Evolutionary conservation across 1,140 invertebrate genomes (phyloP).

Genomic region (Heliconius eleuchia): DNA sequence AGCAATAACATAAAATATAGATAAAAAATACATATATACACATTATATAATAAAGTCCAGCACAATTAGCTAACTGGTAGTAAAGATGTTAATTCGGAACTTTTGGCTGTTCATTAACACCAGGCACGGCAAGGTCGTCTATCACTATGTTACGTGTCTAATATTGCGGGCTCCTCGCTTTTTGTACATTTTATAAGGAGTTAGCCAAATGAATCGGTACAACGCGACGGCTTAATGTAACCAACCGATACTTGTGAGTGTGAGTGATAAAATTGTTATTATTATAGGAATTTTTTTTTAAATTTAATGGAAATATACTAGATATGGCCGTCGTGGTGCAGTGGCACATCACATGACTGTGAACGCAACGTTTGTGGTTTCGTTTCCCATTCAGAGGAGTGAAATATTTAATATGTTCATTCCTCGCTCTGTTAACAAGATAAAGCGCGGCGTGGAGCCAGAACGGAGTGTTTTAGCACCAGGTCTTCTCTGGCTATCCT

Average conservation of each 20-base stretch:
- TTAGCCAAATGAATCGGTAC: neutral
- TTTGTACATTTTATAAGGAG: slow-evolving; percentile 6
- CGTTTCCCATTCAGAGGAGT: too few species aligned
- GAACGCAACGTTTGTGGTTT: too few species aligned
- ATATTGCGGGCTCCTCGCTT: slow-evolving; percentile 12
- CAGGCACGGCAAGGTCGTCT: slow-evolving; percentile 34
- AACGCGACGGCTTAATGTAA: neutral
- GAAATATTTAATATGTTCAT: too few species aligned
- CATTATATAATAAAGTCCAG: neutral
- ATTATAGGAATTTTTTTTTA: neutral
- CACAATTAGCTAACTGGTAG: slow-evolving; percentile 10
- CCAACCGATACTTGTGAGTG: neutral
- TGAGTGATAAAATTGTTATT: neutral
- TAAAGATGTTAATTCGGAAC: slow-evolving; percentile 26
- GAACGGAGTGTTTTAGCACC: too few species aligned
- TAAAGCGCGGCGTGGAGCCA: too few species aligned
- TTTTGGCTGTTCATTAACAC: slow-evolving; percentile 33
- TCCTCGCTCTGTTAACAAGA: too few species aligned
- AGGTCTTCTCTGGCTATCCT: too few species aligned
- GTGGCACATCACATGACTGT: too few species aligned
- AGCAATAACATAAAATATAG: neutral
- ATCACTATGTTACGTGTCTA: slow-evolving; percentile 31
- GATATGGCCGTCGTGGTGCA: too few species aligned
- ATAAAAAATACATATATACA: neutral
- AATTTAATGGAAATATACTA: neutral